Evolutionary conservation across 2,888 invertebrate species (phyloP), one percentile per base, ranked within the genome.

Genomic region (Pammene aurita): DNA sequence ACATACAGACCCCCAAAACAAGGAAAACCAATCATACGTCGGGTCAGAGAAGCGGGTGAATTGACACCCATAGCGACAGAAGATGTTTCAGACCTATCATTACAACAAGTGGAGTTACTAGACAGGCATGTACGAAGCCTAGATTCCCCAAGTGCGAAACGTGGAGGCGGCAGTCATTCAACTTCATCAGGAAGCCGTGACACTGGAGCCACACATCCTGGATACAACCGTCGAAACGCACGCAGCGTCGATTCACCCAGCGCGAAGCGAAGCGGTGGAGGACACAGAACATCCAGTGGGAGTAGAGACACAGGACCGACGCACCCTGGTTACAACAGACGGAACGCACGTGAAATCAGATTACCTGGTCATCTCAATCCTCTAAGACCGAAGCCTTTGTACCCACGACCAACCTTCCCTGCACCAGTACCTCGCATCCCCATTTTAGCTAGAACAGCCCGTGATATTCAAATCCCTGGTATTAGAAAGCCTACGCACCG

Each of bases 131-230:
- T 73, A 41, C 80, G 78, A 63, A 84, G 78, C 70, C 72, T 77
- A 6, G 81, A 80, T 68, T 84, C 78, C 5, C 79, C 78, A 0
- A 81, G 82, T 64, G 79, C 80, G 9, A 81, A 72, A 52, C 75
- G 78, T 34, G 76, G 78, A 14, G 80, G 82, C 5, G 76, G 81
- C 56, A 77, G 79, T 46, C 77, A 78, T 54, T 72, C 74, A n/a
- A 72, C 76, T 0, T 75, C 78, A 5, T 75, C 76, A 42, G 71
- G 79, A 18, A 77, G 76, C 60, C 71, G 78, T 2, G 73, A 82
- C 50, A 83, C 83, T 7, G 83, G 83, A 7, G 68, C 79, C 6
- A 82, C 83, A 5, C 82, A 84, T 69, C 82, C 84, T 10, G 85
- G 83, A 11, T 83, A 83, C 72, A 84, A 84, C 62, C 78, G 82